Evolutionary conservation across 1,140 invertebrate genomes (phyloP).

Genomic region (Drosophila pseudoananassae): DNA sequence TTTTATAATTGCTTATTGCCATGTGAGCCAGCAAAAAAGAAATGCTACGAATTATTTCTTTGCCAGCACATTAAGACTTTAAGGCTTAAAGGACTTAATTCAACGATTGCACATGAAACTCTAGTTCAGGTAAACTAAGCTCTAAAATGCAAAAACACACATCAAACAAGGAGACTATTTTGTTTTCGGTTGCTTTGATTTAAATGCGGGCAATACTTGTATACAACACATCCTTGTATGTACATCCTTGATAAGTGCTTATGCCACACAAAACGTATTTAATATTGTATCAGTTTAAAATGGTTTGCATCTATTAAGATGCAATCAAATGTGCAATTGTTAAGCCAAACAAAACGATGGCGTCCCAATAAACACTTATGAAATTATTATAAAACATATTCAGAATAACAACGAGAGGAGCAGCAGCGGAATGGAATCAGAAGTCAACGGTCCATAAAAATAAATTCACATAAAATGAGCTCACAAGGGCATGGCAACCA

Average conservation of each 20-base stretch:
- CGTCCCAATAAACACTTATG: constrained; percentile 25
- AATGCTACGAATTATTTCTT: constrained; percentile 9
- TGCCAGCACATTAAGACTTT: background rate
- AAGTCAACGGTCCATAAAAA: constrained; percentile 47
- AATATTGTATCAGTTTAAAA: background rate
- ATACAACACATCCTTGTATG: too few relatives aligned
- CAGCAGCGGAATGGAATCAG: constrained; percentile 24
- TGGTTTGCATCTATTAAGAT: constrained; percentile 1
- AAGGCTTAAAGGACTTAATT: constrained; percentile 7
- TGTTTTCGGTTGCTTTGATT: too few relatives aligned
- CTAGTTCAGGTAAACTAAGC: background rate
- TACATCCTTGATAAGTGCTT: background rate
- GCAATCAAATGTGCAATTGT: constrained; percentile 8
- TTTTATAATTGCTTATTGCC: constrained; percentile 54
- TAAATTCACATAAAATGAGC: constrained; percentile 47
- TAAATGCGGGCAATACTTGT: background rate
- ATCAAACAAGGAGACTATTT: too few relatives aligned
- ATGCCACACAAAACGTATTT: background rate
- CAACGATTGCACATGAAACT: background rate
- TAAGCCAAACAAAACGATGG: constrained; percentile 20
- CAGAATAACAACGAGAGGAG: constrained; percentile 11
- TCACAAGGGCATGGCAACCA: constrained; percentile 36
- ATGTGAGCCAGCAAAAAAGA: constrained; percentile 16
- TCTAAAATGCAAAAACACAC: background rate
- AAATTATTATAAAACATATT: constrained; percentile 53